phyloP scores from a whole-genome alignment of 1,140 invertebrate species.

The Drosophila kikkawai region DNA sequence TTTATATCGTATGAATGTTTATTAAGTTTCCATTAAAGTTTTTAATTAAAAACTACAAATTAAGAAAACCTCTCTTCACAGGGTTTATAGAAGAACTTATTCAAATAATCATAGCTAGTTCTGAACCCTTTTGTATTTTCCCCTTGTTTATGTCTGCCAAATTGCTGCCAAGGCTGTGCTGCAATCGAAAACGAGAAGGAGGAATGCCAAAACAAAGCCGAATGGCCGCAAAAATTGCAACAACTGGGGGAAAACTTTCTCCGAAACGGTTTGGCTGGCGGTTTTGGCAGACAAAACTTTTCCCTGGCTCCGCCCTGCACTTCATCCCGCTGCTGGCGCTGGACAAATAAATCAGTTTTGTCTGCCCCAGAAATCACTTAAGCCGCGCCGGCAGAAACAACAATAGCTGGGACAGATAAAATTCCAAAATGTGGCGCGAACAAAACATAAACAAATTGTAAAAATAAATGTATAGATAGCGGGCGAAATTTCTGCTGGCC shows the following conservation, averaged over 20 bases:
- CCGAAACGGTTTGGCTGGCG: conserved; percentile 42
- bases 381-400: conserved; percentile 26
- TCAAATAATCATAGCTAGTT: neutral
- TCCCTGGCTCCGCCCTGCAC: neutral
- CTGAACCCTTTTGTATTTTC: neutral
- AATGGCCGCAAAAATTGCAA: conserved; percentile 52
- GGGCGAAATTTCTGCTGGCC: neutral
- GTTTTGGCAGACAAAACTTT: conserved; percentile 57
- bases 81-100: neutral
- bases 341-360: conserved; percentile 51
- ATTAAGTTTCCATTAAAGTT: neutral
- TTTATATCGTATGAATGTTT: neutral
- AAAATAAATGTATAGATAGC: conserved; percentile 54
- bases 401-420: conserved; percentile 38
- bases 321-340: conserved; percentile 3
- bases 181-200: conserved; percentile 33
- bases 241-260: conserved; percentile 62
- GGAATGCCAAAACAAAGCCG: conserved; percentile 34
- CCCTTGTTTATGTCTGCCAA: conserved; percentile 74
- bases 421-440: conserved; percentile 27
- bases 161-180: conserved; percentile 74
- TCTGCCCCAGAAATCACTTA: conserved; percentile 50
- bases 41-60: neutral
- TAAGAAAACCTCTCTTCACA: neutral
- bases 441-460: conserved; percentile 60